Conservation (phyloP, 2,113 vertebrate genomes). For the Labeo rohita region DNA sequence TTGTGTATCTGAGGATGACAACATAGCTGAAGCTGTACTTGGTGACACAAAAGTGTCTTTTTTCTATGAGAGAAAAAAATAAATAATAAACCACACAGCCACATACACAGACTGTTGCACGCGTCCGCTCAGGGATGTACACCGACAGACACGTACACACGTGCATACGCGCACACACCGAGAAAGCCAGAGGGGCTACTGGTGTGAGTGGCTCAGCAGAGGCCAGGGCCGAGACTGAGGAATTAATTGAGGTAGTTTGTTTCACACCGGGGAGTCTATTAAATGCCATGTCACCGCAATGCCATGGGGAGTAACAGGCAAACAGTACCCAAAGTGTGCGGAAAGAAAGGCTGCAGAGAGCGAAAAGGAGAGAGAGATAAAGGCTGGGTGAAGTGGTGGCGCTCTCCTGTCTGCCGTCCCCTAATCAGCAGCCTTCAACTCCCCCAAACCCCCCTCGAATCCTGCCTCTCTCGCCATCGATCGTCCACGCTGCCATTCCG, state of each 20-base stretch:
- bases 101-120: neutral
- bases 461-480: slow-evolving; percentile 47
- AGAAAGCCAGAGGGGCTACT: slow-evolving; percentile 59
- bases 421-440: slow-evolving; percentile 56
- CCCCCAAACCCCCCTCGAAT: slow-evolving; percentile 31
- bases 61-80: neutral
- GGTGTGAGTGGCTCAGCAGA: slow-evolving; percentile 67
- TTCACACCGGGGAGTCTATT: slow-evolving; percentile 79
- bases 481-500: slow-evolving; percentile 45
- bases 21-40: slow-evolving; percentile 15
- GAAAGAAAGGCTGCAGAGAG: slow-evolving; percentile 46
- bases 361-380: slow-evolving; percentile 21
- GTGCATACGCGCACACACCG: slow-evolving; percentile 34
- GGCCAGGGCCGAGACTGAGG: slow-evolving; percentile 73
- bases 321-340: slow-evolving; percentile 63
- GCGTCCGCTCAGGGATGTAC: slow-evolving; percentile 23
- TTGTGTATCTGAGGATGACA: slow-evolving; percentile 28
- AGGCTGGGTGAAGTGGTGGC: slow-evolving; percentile 35
- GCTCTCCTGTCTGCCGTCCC: slow-evolving; percentile 53
- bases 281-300: slow-evolving; percentile 79
- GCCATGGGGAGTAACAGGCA: slow-evolving; percentile 73
- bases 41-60: neutral
- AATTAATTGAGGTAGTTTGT: slow-evolving; percentile 83
- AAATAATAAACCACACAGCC: neutral
- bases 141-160: slow-evolving; percentile 42